phyloP scores from a whole-genome alignment of 1,140 invertebrate species.

The Hylaeus volcanicus region DNA sequence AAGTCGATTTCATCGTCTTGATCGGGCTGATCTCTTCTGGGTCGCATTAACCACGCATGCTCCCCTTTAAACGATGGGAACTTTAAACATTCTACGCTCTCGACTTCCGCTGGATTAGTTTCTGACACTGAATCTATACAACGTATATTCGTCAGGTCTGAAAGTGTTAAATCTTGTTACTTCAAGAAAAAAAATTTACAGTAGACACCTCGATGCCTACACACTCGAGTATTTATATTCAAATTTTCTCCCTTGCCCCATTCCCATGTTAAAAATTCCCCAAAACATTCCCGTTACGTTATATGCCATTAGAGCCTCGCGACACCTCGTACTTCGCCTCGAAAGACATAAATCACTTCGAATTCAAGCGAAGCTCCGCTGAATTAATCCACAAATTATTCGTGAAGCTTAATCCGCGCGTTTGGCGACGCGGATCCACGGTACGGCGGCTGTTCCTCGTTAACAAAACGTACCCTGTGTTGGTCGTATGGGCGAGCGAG shows the following conservation, averaged over 20 bases:
- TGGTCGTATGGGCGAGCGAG: conserved; percentile 45
- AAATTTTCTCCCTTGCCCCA: too few relatives aligned
- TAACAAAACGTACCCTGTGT: conserved; percentile 48
- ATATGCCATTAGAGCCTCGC: too few relatives aligned
- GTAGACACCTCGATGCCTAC: too few relatives aligned
- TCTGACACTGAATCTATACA: too few relatives aligned
- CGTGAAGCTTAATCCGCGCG: conserved; percentile 1
- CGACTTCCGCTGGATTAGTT: too few relatives aligned
- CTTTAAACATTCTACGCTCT: neutral
- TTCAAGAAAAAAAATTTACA: too few relatives aligned
- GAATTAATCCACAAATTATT: neutral
- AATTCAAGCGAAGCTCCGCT: neutral
- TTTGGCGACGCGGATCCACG: neutral
- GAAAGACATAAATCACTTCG: neutral
- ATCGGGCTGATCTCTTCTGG: conserved; percentile 15
- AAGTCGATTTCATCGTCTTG: conserved; percentile 41
- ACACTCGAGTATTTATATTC: too few relatives aligned
- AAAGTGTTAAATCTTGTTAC: too few relatives aligned
- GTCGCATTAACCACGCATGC: conserved; percentile 5
- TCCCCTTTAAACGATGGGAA: neutral
- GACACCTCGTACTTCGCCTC: neutral
- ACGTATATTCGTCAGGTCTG: too few relatives aligned
- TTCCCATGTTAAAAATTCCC: too few relatives aligned
- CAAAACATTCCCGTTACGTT: too few relatives aligned
- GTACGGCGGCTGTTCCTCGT: conserved; percentile 50